phyloP scores from a whole-genome alignment of 1,140 invertebrate genomes.

The Pteromalus puparum region DNA sequence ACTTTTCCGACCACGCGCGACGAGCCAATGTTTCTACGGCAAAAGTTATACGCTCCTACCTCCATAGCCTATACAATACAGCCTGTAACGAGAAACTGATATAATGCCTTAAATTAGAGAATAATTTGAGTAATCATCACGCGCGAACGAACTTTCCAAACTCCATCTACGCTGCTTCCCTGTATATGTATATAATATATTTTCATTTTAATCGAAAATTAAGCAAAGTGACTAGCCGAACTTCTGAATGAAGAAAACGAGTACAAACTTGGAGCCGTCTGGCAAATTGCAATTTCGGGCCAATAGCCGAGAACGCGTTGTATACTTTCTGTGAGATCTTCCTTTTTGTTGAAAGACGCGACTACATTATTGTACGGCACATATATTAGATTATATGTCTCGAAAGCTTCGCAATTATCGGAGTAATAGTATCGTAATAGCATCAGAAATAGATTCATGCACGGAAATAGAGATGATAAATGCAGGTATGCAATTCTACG shows the following conservation, averaged over 20 bases:
- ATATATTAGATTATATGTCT: too few species aligned
- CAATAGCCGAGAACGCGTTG: not conserved
- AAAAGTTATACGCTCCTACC: too few species aligned
- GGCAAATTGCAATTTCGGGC: not conserved
- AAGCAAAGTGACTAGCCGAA: not conserved
- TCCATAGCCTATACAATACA: not conserved
- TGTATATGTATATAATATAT: not conserved
- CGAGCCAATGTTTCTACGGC: not conserved
- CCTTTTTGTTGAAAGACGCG: too few species aligned
- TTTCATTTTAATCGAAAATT: constrained; percentile 14
- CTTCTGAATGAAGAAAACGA: not conserved
- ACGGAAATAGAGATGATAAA: not conserved
- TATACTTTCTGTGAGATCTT: not conserved
- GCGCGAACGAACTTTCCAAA: not conserved
- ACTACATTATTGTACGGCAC: too few species aligned
- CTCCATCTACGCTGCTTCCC: not conserved
- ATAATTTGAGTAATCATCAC: constrained; percentile 7
- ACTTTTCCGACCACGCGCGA: not conserved
- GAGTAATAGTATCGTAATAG: not conserved
- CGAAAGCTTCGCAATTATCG: too few species aligned
- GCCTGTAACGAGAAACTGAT: not conserved
- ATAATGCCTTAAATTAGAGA: constrained; percentile 1
- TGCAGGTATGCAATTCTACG: not conserved
- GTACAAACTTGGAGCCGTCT: not conserved
- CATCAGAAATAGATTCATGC: not conserved